phyloP scores from a whole-genome alignment of 2,888 invertebrate species.

The Mechanitis mazaeus region DNA sequence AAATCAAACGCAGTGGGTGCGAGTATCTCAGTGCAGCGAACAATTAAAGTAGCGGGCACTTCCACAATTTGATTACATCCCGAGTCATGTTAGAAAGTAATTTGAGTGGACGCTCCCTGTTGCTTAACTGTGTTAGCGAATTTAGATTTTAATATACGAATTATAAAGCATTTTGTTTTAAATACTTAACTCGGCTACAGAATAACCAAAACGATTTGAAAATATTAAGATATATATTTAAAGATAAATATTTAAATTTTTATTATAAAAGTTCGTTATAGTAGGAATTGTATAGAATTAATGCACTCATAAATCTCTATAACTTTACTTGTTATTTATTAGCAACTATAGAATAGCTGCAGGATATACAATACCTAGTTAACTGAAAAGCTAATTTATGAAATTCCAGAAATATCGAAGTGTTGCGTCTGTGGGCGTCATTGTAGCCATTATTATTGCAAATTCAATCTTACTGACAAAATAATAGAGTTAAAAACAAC shows the following conservation, averaged over 20 bases:
- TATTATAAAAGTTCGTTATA: too few species aligned
- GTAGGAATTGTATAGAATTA: neutral
- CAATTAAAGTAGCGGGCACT: slow-evolving; percentile 44
- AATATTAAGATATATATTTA: too few species aligned
- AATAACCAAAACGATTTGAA: too few species aligned
- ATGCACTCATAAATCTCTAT: neutral
- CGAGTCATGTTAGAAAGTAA: slow-evolving; percentile 50
- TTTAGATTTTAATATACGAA: slow-evolving; percentile 18
- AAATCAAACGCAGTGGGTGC: slow-evolving; percentile 11
- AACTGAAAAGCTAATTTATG: slow-evolving; percentile 27
- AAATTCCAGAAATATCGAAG: slow-evolving; percentile 35
- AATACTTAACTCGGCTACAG: neutral
- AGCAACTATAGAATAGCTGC: neutral
- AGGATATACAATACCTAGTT: neutral
- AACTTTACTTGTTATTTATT: slow-evolving; percentile 1
- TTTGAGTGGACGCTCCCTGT: slow-evolving; percentile 44
- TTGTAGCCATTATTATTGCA: slow-evolving; percentile 13
- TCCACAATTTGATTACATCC: slow-evolving; percentile 47
- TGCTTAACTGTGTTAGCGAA: slow-evolving; percentile 22
- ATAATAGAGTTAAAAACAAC: slow-evolving; percentile 8
- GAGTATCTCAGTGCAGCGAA: slow-evolving; percentile 28
- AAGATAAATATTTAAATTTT: too few species aligned
- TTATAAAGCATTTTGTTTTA: slow-evolving; percentile 2
- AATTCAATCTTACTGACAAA: slow-evolving; percentile 13
- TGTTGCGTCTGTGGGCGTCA: slow-evolving; percentile 29